Conservation (phyloP, 1,140 invertebrate species). For the Euura lappo region DNA sequence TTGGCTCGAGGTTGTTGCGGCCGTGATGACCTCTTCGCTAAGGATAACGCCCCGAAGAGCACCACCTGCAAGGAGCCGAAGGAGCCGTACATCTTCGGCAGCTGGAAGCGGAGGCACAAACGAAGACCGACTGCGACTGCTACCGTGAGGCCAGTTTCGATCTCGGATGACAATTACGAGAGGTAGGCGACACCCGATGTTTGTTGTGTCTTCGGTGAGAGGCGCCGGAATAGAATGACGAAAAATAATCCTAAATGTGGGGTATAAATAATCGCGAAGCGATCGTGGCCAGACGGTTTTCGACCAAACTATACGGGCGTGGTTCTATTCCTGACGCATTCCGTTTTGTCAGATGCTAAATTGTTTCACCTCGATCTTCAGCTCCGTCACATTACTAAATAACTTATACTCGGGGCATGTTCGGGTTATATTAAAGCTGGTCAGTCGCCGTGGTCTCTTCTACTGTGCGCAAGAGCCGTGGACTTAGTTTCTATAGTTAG, state of each 20-base stretch:
- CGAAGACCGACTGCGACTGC: slow-evolving; percentile 18
- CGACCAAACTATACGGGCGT: not conserved
- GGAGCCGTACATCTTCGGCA: slow-evolving; percentile 43
- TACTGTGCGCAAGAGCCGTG: too few relatives aligned
- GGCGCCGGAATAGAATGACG: too few relatives aligned
- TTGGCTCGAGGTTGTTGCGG: slow-evolving; percentile 1
- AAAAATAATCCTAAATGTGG: too few relatives aligned
- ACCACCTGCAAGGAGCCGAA: slow-evolving; percentile 8
- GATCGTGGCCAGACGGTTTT: slow-evolving; percentile 28
- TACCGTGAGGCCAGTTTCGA: slow-evolving; percentile 6
- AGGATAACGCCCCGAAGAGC: not conserved
- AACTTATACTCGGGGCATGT: too few relatives aligned
- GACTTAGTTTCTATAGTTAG: too few relatives aligned
- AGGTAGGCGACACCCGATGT: not conserved
- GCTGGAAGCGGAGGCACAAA: slow-evolving; percentile 36
- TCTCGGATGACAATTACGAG: not conserved
- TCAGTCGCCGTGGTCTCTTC: too few relatives aligned
- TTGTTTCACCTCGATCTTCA: not conserved
- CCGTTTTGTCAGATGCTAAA: not conserved
- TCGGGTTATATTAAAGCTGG: too few relatives aligned
- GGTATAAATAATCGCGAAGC: too few relatives aligned
- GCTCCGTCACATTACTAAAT: too few relatives aligned
- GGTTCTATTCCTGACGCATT: slow-evolving; percentile 10
- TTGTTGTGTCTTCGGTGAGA: slow-evolving; percentile 22
- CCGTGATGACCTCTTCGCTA: not conserved